phyloP scores from a whole-genome alignment of 2,797 vertebrate species.

The Sebastes iracundus region DNA sequence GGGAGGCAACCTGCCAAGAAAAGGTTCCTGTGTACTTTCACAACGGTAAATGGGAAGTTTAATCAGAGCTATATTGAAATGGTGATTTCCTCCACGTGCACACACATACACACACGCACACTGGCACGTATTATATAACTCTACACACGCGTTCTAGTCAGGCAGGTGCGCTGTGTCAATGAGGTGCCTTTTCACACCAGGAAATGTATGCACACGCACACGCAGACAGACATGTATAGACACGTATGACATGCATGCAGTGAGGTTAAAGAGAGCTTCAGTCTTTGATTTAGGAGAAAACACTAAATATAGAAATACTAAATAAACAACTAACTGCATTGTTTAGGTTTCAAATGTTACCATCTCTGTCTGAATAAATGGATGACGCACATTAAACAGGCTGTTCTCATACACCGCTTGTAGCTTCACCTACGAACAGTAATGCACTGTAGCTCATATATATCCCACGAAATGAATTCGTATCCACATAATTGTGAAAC shows the following conservation, averaged over 20 bases:
- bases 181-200: constrained; percentile 43
- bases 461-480: no score
- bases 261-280: neutral
- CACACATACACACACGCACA: constrained; percentile 2
- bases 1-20: constrained; percentile 80
- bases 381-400: neutral
- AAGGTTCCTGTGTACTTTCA: constrained; percentile 79
- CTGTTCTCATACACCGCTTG: no score
- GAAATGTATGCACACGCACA: constrained; percentile 13
- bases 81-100: constrained; percentile 69
- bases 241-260: neutral
- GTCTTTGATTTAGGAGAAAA: neutral
- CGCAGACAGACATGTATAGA: neutral
- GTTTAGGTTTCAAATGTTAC: neutral
- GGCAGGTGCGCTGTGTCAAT: constrained; percentile 51
- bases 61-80: constrained; percentile 82
- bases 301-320: neutral
- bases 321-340: neutral
- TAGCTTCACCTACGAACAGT: no score
- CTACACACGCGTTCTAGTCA: constrained; percentile 17
- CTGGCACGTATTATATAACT: constrained; percentile 39
- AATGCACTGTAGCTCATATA: no score
- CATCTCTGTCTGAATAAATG: neutral
- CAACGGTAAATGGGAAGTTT: constrained; percentile 76
- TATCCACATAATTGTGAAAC: no score